phyloP scores from a whole-genome alignment of 64 coral and sea anemone species.

The Dendrophyllia cribrosa region DNA sequence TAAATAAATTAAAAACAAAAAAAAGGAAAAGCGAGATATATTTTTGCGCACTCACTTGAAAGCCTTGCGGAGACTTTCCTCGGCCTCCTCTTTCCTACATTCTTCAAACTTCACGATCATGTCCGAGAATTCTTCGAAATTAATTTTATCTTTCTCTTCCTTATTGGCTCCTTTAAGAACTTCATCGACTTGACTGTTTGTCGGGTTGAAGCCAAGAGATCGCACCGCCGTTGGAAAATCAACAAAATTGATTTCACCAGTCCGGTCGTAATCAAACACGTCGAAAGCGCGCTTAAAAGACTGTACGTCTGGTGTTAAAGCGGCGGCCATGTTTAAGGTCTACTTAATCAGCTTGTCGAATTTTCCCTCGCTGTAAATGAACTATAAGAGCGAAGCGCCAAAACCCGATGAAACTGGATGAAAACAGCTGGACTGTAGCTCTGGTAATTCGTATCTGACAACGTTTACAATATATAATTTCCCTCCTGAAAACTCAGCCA shows the following conservation, averaged over 20 bases:
- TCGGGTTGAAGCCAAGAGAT: constrained; percentile 59
- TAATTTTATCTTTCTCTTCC: constrained; percentile 66
- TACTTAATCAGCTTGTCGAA: neutral
- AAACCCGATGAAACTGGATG: neutral
- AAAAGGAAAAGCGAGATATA: neutral
- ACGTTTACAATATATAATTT: constrained; percentile 38
- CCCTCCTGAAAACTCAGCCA: neutral
- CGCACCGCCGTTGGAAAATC: constrained; percentile 68
- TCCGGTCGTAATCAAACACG: constrained; percentile 59
- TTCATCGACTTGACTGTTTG: constrained; percentile 42
- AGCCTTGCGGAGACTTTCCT: constrained; percentile 79
- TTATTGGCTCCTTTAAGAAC: constrained; percentile 74
- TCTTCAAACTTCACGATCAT: constrained; percentile 83
- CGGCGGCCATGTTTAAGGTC: constrained; percentile 1
- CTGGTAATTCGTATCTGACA: neutral
- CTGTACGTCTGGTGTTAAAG: neutral
- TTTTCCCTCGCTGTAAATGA: neutral
- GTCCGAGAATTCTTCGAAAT: constrained; percentile 80
- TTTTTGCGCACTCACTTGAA: constrained; percentile 72
- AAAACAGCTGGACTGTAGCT: constrained; percentile 1
- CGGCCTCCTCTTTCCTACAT: constrained; percentile 21
- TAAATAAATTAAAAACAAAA: neutral
- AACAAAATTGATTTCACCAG: constrained; percentile 61
- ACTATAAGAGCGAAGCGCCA: neutral
- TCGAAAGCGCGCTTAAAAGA: constrained; percentile 62